Evolutionary conservation across 1,140 invertebrate genomes (phyloP), one percentile per base, ranked within the genome.

Genomic region (Sinella curviseta): DNA sequence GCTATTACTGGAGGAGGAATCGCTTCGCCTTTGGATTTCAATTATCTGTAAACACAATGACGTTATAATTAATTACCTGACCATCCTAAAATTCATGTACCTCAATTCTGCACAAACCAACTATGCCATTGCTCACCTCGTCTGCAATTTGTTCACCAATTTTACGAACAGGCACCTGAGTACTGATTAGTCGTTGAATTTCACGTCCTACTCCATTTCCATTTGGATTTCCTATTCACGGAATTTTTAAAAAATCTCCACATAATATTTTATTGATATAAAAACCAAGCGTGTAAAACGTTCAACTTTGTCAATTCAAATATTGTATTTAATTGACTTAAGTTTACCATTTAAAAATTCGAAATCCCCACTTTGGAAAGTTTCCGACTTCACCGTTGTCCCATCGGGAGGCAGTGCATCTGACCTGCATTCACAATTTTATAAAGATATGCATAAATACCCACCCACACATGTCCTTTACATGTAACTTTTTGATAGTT

Each of bases 121-220:
- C n/a, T n/a, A n/a, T n/a, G 57, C 57, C 57, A 60, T 17, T 60
- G 39, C 70, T 57, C 77, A 91, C 91, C 85, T 93, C 91, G 73
- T 93, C 92, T 0, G 92, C 93, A 85, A 94, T 93, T 85, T 93
- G 90, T 31, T 91, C 88, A 31, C 93, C 93, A 82, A 94, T 94
- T 88, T 94, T 94, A 86, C 92, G 92, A 74, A 92, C 92, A 86
- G 94, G 93, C 55, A 94, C 89, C 81, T 93, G 92, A 55, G 89
- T 91, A 83, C 90, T 91, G 82, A 94, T 93, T 80, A 93, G 86
- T 76, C 89, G 87, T 82, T 93, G 90, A 85, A 93, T 91, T 65
- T 92, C 92, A 73, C 89, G 89, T 48, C 86, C 80, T 30, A 54
- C 35, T n/a, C 35, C 54, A 65, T 65, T 82, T 76, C 28, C 76